Evolutionary conservation across 2,888 invertebrate species (phyloP).

Genomic region (Ophion ventricosus): DNA sequence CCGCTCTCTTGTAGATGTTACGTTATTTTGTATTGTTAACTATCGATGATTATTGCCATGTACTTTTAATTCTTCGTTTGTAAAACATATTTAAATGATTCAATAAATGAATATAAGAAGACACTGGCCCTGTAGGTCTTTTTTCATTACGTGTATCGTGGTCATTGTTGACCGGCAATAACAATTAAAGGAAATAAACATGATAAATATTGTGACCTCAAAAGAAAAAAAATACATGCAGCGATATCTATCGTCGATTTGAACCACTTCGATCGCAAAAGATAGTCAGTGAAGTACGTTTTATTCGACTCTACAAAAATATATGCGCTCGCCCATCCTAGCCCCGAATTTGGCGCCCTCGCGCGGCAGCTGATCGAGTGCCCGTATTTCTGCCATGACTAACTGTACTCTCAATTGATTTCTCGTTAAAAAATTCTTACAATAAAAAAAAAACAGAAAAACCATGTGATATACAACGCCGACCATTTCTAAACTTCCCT

Average conservation of each 20-base stretch:
- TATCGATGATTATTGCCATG: not conserved
- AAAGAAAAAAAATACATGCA: not conserved
- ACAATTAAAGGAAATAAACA: not conserved
- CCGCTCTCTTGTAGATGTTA: not conserved
- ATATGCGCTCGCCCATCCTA: not conserved
- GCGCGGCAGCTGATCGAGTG: slow-evolving; percentile 58
- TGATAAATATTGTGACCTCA: not conserved
- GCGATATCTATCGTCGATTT: not conserved
- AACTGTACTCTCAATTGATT: slow-evolving; percentile 64
- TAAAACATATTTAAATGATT: slow-evolving; percentile 14
- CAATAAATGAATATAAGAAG: slow-evolving; percentile 23
- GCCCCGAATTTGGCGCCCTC: slow-evolving; percentile 54
- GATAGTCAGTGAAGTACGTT: not conserved
- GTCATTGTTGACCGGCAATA: not conserved
- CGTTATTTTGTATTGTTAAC: slow-evolving; percentile 7
- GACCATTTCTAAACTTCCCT: slow-evolving; percentile 37
- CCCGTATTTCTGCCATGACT: slow-evolving; percentile 43
- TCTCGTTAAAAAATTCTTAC: slow-evolving; percentile 57
- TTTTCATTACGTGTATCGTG: not conserved
- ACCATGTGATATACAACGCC: slow-evolving; percentile 29
- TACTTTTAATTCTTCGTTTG: slow-evolving; percentile 11
- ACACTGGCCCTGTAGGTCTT: not conserved
- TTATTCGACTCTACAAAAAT: not conserved
- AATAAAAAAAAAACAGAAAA: slow-evolving; percentile 31
- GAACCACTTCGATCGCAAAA: not conserved